A percentile compares a stretch with the other conserved stretches of the same genome.
phyloP scores from a whole-genome alignment of 2,113 vertebrate genomes.

The Acanthochromis polyacanthus region DNA sequence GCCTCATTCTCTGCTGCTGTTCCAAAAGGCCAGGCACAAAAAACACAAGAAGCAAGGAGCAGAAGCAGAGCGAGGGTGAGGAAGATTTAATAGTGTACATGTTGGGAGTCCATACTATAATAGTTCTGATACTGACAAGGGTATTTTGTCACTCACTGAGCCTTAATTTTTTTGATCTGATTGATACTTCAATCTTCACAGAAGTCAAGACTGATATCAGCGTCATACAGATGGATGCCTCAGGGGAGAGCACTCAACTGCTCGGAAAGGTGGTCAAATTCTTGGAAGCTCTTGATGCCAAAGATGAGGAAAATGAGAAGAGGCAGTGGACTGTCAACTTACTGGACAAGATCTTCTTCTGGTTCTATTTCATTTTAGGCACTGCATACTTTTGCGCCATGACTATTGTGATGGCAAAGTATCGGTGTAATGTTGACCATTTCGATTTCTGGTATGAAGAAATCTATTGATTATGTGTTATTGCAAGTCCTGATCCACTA shows the following conservation, averaged over 20 bases:
- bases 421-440: conserved; percentile 57
- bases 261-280: conserved; percentile 66
- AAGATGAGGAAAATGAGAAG: conserved; percentile 21
- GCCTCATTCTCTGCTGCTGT: conserved; percentile 29
- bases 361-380: conserved; percentile 53
- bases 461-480: neutral
- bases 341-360: conserved; percentile 72
- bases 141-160: neutral
- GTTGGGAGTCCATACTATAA: neutral
- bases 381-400: conserved; percentile 47
- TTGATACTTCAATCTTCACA: conserved; percentile 11
- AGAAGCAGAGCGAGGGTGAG: conserved; percentile 49
- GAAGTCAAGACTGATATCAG: conserved; percentile 51
- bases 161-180: conserved; percentile 3
- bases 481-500: neutral
- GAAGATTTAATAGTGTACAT: neutral
- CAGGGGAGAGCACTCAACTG: conserved; percentile 30
- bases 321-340: conserved; percentile 48
- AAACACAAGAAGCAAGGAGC: neutral
- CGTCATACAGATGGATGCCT: conserved; percentile 11
- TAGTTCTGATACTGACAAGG: neutral
- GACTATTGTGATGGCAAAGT: conserved; percentile 10
- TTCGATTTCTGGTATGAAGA: conserved; percentile 71
- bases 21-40: neutral
- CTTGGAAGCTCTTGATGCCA: conserved; percentile 58